Conservation (phyloP, 2,888 invertebrate species). For the Netelia melanura region DNA sequence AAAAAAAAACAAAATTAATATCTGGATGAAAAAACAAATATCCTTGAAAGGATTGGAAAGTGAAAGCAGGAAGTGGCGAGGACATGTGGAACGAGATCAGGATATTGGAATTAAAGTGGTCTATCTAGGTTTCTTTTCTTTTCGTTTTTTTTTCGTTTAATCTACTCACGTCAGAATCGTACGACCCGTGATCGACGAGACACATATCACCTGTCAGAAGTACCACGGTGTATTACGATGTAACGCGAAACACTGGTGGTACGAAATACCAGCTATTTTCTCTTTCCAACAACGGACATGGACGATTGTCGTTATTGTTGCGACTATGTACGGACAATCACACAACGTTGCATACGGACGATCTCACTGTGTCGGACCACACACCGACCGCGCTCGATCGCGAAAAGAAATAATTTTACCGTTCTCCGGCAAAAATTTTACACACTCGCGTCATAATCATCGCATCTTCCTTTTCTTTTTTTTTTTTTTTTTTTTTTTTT, state of each 20-base stretch:
- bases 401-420: conserved; percentile 55
- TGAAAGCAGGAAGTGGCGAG: conserved; percentile 54
- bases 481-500: not conserved
- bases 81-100: conserved; percentile 47
- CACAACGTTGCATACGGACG: too few species aligned
- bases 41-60: not conserved
- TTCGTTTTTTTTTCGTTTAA: conserved; percentile 11
- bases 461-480: not conserved
- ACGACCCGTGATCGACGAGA: conserved; percentile 56
- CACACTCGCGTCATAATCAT: conserved; percentile 57
- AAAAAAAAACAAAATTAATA: conserved; percentile 30
- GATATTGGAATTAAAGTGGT: conserved; percentile 1
- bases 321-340: not conserved
- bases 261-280: not conserved
- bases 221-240: conserved; percentile 7
- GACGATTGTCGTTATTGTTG: not conserved
- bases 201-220: conserved; percentile 50
- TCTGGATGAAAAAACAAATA: not conserved
- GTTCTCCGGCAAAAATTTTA: conserved; percentile 57
- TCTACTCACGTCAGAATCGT: conserved; percentile 60
- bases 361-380: not conserved
- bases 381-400: conserved; percentile 17
- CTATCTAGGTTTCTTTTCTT: not conserved
- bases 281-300: not conserved
- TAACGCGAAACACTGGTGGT: not conserved